Percentiles rank a stretch among this genome's conserved stretches.
These are phyloP conservation scores for Cervus canadensis DNA, from an alignment of 2,113 vertebrate genomes.

Conservation along the genomic window DNA sequence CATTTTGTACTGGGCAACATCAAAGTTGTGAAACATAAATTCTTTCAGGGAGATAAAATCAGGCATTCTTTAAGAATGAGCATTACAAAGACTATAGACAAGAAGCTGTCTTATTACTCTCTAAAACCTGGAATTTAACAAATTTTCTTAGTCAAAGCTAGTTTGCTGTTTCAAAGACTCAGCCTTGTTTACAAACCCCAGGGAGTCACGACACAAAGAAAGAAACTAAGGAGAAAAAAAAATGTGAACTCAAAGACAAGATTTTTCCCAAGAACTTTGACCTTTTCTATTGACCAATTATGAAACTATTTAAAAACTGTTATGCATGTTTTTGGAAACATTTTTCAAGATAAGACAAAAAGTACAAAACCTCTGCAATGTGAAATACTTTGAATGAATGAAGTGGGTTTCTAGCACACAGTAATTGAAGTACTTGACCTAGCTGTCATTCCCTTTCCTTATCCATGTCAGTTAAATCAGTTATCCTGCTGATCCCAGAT, in stretches of 20 bases:
- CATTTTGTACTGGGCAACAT: not conserved
- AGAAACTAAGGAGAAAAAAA: not conserved
- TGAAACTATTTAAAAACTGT: not conserved
- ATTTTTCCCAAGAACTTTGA: constrained; percentile 35
- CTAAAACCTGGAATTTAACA: not conserved
- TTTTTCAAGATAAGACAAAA: constrained; percentile 25
- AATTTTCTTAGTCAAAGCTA: not conserved
- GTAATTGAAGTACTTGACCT: not conserved
- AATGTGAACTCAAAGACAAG: not conserved
- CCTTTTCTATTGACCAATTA: not conserved
- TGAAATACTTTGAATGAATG: not conserved
- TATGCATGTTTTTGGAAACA: not conserved
- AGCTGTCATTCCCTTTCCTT: not conserved
- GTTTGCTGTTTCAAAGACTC: not conserved
- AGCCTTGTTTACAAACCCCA: not conserved
- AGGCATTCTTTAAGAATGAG: not conserved
- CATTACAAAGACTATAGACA: not conserved
- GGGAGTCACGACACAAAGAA: not conserved
- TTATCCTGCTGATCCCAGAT: not conserved
- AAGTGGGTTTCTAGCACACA: not conserved
- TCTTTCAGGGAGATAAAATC: not conserved
- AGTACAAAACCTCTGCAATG: not conserved
- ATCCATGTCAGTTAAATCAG: not conserved
- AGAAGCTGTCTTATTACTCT: not conserved
- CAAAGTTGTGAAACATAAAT: constrained; percentile 9